A percentile compares a stretch with the other conserved stretches of the same genome.
phyloP scores from a whole-genome alignment of 2,113 vertebrate genomes.

The Ptychochromis oligacanthus region DNA sequence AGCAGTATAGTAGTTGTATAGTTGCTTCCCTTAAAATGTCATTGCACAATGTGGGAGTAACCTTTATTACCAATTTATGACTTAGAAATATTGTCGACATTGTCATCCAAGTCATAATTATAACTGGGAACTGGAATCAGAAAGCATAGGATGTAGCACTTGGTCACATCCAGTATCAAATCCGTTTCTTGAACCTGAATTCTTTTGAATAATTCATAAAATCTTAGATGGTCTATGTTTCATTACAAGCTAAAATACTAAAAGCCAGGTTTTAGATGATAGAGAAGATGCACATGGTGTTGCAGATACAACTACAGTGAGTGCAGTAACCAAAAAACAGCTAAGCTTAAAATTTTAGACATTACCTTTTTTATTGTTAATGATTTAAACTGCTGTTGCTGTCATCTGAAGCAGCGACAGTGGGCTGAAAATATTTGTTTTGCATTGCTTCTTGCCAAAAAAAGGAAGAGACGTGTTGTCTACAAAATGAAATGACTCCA shows the following conservation, averaged over 20 bases:
- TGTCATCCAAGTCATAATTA: background rate
- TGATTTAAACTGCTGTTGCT: background rate
- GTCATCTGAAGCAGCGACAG: background rate
- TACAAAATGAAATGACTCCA: background rate
- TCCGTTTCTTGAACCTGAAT: background rate
- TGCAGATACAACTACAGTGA: background rate
- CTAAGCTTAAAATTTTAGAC: background rate
- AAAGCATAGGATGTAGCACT: background rate
- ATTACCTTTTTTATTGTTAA: background rate
- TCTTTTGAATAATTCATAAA: background rate
- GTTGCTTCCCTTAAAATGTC: background rate
- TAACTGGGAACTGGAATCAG: background rate
- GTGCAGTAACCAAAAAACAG: background rate
- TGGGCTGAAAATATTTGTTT: too few relatives aligned
- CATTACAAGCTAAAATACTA: background rate
- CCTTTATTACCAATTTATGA: background rate
- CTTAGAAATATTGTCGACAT: background rate
- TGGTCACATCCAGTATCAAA: background rate
- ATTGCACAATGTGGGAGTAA: background rate
- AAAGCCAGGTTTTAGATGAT: background rate
- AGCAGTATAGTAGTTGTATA: background rate
- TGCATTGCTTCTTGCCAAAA: background rate
- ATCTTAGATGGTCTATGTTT: background rate
- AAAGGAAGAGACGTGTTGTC: background rate
- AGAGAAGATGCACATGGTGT: background rate